Base-by-base conservation (phyloP, 2,797 vertebrate genomes). In the Lithobates sylvaticus region DNA sequence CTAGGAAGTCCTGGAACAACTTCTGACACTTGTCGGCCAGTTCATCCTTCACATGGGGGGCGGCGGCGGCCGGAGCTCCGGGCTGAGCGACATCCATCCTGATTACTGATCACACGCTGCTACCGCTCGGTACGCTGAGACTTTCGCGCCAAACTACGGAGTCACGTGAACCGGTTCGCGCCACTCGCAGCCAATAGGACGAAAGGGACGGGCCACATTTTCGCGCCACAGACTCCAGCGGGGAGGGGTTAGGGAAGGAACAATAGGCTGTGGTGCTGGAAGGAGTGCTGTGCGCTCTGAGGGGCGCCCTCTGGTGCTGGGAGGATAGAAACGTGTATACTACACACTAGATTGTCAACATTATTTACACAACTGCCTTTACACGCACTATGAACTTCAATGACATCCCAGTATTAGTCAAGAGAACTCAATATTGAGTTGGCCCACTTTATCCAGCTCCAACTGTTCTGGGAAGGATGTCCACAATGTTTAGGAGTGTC, bases 11-110 rank as follows among this genome's bases (percentile, higher is more conserved):
- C 92, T 98, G 96, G 90, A 99, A 99, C 36, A 99, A 93, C 90
- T 99, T 99, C 93, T 99, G 98, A 87, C 98, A 99, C 90, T 99
- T 99, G 89, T 99, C 98, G 0, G 98, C 96, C 93, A 99, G 93
- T 84, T 99, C 98, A 89, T 99, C 98, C 50, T 97, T 99, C 76
- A 98, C 92, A 76, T 91, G 93, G 83, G 94, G 93, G 4, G 95
- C 94, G 2, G 90, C 94, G 2, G 90, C 92, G 1, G 94, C 96
- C 76, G 92, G 91, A 4, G 89, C 88, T 89, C 88, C 92, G 3
- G 94, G 92, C 70, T 96, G 93, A 0, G 90, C 92, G 1, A 95
- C 93, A 5, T 99, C 98, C 98, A 99, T 99, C 0, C 5, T 85
- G 3, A 13, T n/a, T 2, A 18, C 77, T 77, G 70, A 21, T 18